phyloP scores from a whole-genome alignment of 2,888 invertebrate species.

The Tetheella fluctuosa region DNA sequence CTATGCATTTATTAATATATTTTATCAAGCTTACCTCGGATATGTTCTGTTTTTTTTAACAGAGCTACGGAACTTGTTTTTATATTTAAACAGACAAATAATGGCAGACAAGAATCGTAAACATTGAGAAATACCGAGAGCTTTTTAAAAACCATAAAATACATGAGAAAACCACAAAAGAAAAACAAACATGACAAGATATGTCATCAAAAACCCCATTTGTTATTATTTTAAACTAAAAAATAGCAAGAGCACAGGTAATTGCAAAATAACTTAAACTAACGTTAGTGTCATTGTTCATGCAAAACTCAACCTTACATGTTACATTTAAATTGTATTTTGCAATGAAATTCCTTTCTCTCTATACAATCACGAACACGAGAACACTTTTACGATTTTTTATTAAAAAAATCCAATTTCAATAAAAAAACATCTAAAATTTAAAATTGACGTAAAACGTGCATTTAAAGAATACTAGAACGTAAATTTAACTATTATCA shows the following conservation, averaged over 20 bases:
- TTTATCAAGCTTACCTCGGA: too few relatives aligned
- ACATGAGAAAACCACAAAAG: too few relatives aligned
- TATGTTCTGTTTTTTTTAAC: too few relatives aligned
- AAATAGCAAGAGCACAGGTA: not conserved
- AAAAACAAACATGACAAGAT: too few relatives aligned
- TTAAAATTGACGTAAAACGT: conserved; percentile 37
- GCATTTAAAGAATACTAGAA: not conserved
- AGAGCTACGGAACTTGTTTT: too few relatives aligned
- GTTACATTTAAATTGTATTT: not conserved
- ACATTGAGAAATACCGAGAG: too few relatives aligned
- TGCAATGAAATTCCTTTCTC: not conserved
- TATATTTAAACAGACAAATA: not conserved
- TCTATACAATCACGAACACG: not conserved
- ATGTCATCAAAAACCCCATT: too few relatives aligned
- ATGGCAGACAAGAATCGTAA: too few relatives aligned
- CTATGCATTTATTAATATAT: too few relatives aligned
- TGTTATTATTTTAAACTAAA: not conserved
- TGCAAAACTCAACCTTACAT: not conserved
- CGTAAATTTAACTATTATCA: conserved; percentile 66
- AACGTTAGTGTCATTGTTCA: not conserved
- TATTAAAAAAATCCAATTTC: conserved; percentile 31
- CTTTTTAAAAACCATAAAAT: too few relatives aligned
- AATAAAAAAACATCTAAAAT: conserved; percentile 44
- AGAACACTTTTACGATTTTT: conserved; percentile 35
- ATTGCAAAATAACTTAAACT: not conserved